phyloP scores from a whole-genome alignment of 2,113 vertebrate species.

The Dromiciops gliroides region DNA sequence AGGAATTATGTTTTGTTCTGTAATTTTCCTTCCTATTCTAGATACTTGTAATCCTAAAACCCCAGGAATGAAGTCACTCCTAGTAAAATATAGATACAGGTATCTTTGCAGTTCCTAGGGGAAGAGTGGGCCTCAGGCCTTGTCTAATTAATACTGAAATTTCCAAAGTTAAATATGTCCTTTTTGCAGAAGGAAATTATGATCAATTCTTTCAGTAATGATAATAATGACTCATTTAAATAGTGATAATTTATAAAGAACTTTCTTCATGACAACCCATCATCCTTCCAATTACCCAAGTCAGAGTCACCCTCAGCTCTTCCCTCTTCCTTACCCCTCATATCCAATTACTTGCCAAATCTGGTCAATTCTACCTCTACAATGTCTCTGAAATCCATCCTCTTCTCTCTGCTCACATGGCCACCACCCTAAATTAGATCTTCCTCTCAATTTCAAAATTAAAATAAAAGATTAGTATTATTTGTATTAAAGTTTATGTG shows the following conservation, averaged over 20 bases:
- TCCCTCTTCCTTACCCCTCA: not conserved
- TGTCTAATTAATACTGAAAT: not conserved
- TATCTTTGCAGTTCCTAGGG: not conserved
- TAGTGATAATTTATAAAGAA: not conserved
- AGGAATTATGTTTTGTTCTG: not conserved
- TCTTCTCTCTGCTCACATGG: not conserved
- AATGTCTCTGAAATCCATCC: not conserved
- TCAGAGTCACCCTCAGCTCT: not conserved
- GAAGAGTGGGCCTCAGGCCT: not conserved
- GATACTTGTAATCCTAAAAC: not conserved
- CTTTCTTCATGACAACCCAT: not conserved
- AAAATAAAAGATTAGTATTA: not conserved
- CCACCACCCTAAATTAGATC: not conserved
- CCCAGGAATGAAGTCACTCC: not conserved
- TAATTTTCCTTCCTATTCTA: not conserved
- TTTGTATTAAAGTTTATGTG: not conserved
- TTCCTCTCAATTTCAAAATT: not conserved
- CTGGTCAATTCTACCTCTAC: not conserved
- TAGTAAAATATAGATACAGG: not conserved
- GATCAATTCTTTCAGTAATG: not conserved
- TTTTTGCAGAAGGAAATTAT: not conserved
- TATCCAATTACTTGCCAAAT: not conserved
- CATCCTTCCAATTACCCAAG: not conserved
- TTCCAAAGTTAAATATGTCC: not conserved
- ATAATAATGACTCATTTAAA: not conserved